Evolutionary conservation across 2,797 vertebrate species (phyloP).

Genomic region (Loris lydekkerianus): DNA sequence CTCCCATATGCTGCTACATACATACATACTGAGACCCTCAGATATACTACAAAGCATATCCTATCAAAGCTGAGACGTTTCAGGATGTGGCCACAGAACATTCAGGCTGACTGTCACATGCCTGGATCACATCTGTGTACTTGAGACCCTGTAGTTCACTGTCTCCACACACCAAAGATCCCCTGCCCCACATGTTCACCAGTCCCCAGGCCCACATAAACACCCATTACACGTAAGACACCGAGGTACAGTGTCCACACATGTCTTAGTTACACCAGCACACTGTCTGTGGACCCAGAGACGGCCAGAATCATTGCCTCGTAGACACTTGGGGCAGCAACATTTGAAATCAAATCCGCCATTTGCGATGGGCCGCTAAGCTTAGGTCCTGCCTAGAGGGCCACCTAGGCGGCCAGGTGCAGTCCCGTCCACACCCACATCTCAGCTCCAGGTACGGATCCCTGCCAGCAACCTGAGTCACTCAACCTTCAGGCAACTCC

Average conservation of each 20-base stretch:
- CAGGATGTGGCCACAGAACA: too few relatives aligned
- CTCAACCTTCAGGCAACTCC: neutral
- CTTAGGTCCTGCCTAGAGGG: neutral
- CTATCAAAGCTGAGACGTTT: neutral
- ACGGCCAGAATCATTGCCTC: neutral
- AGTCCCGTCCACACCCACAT: slow-evolving; percentile 54
- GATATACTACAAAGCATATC: neutral
- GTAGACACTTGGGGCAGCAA: neutral
- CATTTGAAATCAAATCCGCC: neutral
- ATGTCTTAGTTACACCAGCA: neutral
- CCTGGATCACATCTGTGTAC: neutral
- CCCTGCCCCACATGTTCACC: neutral
- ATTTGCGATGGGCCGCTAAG: neutral
- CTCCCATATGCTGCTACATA: neutral
- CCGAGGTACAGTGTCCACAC: neutral
- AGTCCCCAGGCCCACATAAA: neutral
- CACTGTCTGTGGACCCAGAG: neutral
- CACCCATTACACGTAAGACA: neutral
- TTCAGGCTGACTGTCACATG: neutral
- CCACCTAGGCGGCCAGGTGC: neutral
- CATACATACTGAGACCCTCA: neutral
- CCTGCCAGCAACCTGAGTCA: slow-evolving; percentile 7
- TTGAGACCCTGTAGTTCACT: neutral
- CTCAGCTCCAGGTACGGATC: neutral
- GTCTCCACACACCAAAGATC: neutral